Percentiles rank a stretch among this genome's conserved stretches.
Evolutionary conservation across 2,113 vertebrate genomes (phyloP).

Genomic region (Scytalopus superciliaris): DNA sequence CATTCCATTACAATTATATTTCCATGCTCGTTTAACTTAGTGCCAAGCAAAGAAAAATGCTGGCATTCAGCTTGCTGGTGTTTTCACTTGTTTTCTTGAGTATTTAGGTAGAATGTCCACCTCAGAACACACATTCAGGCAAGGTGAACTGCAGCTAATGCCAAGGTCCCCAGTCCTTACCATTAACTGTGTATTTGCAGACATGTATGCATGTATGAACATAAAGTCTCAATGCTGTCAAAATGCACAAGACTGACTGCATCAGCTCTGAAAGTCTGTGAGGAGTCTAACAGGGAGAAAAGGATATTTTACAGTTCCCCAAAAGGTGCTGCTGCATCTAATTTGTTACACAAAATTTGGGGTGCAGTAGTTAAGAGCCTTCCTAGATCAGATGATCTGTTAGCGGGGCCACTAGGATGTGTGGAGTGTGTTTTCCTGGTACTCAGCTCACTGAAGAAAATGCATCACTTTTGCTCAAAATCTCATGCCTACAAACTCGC

Average conservation of each 20-base stretch:
- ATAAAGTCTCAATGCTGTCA: background rate
- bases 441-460: background rate
- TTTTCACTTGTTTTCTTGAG: background rate
- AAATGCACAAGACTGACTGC: background rate
- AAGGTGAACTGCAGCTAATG: background rate
- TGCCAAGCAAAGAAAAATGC: background rate
- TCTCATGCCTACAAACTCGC: conserved; percentile 37
- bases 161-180: background rate
- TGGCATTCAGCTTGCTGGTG: background rate
- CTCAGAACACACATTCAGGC: background rate
- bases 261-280: background rate
- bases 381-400: background rate
- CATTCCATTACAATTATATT: background rate
- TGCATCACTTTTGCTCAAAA: background rate
- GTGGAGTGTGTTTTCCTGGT: background rate
- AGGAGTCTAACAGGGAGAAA: background rate
- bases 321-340: background rate
- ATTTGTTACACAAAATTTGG: background rate
- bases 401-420: background rate
- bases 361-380: background rate
- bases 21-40: background rate
- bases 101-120: background rate
- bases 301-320: background rate
- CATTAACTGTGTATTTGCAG: background rate
- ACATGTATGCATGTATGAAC: background rate